Evolutionary conservation across 2,888 invertebrate genomes (phyloP).

Genomic region (Venusia cambrica): DNA sequence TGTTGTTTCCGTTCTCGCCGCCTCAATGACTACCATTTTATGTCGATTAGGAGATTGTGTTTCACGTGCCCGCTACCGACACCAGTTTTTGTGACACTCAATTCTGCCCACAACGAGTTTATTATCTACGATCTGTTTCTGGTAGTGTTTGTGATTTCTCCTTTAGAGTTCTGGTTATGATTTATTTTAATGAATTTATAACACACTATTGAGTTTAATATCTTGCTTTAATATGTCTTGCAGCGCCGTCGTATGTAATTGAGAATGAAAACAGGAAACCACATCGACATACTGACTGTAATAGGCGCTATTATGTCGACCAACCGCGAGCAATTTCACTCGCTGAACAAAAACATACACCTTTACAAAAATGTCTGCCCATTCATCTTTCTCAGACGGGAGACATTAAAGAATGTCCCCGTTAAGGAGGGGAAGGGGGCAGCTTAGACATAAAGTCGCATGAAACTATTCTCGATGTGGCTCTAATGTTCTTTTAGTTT

Average conservation of each 20-base stretch:
- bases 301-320: slow-evolving; percentile 66
- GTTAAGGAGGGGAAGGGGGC: slow-evolving; percentile 72
- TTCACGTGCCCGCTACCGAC: slow-evolving; percentile 76
- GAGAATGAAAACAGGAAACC: slow-evolving; percentile 63
- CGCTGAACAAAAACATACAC: slow-evolving; percentile 73
- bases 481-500: slow-evolving; percentile 34
- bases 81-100: slow-evolving; percentile 75
- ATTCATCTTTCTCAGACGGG: slow-evolving; percentile 76
- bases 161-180: slow-evolving; percentile 37
- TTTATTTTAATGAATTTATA: slow-evolving; percentile 12
- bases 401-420: slow-evolving; percentile 78
- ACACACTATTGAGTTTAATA: slow-evolving; percentile 5
- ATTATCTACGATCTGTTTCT: slow-evolving; percentile 66
- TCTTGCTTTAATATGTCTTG: no score
- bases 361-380: slow-evolving; percentile 75
- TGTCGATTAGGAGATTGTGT: slow-evolving; percentile 78
- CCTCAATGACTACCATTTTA: slow-evolving; percentile 79
- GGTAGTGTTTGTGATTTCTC: slow-evolving; percentile 46
- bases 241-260: slow-evolving; percentile 39
- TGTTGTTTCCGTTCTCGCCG: slow-evolving; percentile 77
- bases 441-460: slow-evolving; percentile 60
- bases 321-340: slow-evolving; percentile 71
- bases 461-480: slow-evolving; percentile 42
- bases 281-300: slow-evolving; percentile 55
- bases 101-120: slow-evolving; percentile 70